Base-by-base conservation (phyloP, 2,113 vertebrate species). In the Catharus fuscescens region DNA sequence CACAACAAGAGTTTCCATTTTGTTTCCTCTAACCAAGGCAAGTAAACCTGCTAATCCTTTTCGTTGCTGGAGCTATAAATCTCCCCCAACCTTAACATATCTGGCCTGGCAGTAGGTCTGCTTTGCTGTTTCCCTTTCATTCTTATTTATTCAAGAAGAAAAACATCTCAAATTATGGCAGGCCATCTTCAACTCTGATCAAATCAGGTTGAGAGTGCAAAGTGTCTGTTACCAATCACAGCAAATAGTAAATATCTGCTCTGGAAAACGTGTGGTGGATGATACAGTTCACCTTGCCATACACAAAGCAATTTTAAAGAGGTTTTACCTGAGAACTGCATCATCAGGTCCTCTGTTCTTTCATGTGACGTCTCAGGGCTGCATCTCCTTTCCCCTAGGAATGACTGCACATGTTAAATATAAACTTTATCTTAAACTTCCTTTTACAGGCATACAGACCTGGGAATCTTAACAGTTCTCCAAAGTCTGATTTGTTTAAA, bases 401-500 rank as follows among this genome's bases (percentile, higher is more conserved):
- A 59, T 7, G 26, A 21, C 7, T 53, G 28, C 24, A 36, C 31
- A 31, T 21, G 16, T 67, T 25, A 86, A 88, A 90, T 24, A n/a
- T n/a, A 82, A 72, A 67, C 7, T 90, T 91, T 87, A 88, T 77
- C 66, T 83, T 73, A 70, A 83, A 88, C 31, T 77, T 61, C 31
- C 40, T 83, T 44, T 9, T 70, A 40, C 32, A 60, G 52, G 10
- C 82, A 28, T 32, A 83, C 12, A 93, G 69, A 97, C 90, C 94
- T 97, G 93, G 89, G 94, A 96, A 95, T 67, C 2, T 6, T 60
- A 90, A 88, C 36, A 60, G 25, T 86, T 93, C 76, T 92, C 82
- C 82, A 57, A 77, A 86, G 40, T 71, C 90, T 72, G 80, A 96
- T 96, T 93, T 92, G 92, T 86, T 96, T 93, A 95, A 84, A 95